phyloP scores from a whole-genome alignment of 2,888 invertebrate species.

The Podotricha telesiphe region DNA sequence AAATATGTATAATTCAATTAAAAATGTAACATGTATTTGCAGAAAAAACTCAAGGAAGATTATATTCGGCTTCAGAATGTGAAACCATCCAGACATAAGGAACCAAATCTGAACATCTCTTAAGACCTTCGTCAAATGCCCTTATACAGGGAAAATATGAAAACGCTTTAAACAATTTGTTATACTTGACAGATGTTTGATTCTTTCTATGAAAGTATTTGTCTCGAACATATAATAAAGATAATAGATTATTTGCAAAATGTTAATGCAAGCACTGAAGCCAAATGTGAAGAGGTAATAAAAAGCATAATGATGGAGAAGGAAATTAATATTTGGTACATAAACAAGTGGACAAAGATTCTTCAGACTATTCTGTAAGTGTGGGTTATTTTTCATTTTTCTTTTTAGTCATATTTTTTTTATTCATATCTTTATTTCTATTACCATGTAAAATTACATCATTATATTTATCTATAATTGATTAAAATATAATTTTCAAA shows the following conservation, averaged over 20 bases:
- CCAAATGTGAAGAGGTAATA: conserved; percentile 62
- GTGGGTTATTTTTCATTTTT: too few species aligned
- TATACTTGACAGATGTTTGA: conserved; percentile 70
- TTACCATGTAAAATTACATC: too few species aligned
- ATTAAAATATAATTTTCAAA: too few species aligned
- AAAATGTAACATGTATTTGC: conserved; percentile 34
- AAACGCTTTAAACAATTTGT: conserved; percentile 73
- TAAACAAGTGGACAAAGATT: too few species aligned
- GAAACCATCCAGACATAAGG: conserved; percentile 57
- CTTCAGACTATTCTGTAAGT: too few species aligned
- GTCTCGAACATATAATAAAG: conserved; percentile 55
- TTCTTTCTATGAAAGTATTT: conserved; percentile 56
- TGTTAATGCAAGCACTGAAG: conserved; percentile 70
- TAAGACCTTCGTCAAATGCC: conserved; percentile 66
- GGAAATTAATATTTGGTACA: too few species aligned
- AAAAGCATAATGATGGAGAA: too few species aligned
- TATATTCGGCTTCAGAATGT: conserved; percentile 63
- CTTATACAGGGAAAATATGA: conserved; percentile 64
- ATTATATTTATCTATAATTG: too few species aligned
- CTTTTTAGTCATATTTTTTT: too few species aligned
- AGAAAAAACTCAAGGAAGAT: conserved; percentile 70
- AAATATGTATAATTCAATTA: not conserved
- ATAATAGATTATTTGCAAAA: conserved; percentile 63
- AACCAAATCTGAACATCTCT: conserved; percentile 67
- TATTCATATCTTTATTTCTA: too few species aligned